Percentiles rank a stretch among this genome's conserved stretches.
phyloP scores from a whole-genome alignment of 2,888 invertebrate species.

The Stegophylla sp. region DNA sequence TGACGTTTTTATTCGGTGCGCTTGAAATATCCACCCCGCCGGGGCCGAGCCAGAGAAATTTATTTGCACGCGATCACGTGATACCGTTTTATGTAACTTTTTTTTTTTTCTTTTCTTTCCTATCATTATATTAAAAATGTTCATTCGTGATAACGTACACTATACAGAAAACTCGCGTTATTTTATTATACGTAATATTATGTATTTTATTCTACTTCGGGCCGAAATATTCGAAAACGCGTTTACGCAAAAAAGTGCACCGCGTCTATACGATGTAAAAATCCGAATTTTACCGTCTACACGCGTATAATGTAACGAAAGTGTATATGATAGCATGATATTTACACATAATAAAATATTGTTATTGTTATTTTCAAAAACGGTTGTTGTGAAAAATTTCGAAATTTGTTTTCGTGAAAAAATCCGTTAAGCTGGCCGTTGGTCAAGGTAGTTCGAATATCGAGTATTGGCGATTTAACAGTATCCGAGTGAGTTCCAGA shows the following conservation, averaged over 20 bases:
- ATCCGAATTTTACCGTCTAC: too few relatives aligned
- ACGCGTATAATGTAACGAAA: too few relatives aligned
- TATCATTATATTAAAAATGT: conserved; percentile 34
- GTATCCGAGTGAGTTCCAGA: too few relatives aligned
- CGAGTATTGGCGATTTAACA: too few relatives aligned
- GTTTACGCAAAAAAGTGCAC: background rate
- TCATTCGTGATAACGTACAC: conserved; percentile 31
- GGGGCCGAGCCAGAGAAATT: background rate
- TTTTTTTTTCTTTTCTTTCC: background rate
- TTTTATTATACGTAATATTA: background rate
- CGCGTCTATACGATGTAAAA: too few relatives aligned
- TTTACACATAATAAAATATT: too few relatives aligned
- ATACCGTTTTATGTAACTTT: conserved; percentile 29
- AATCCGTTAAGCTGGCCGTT: too few relatives aligned
- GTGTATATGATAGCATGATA: too few relatives aligned
- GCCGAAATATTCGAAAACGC: background rate
- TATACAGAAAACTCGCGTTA: background rate
- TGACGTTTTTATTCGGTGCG: conserved; percentile 36
- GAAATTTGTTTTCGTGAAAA: too few relatives aligned
- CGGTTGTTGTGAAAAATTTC: too few relatives aligned
- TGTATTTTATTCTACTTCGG: background rate
- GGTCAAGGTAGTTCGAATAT: too few relatives aligned
- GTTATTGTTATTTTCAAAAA: too few relatives aligned
- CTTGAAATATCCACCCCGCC: conserved; percentile 11
- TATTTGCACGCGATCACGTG: conserved; percentile 54